phyloP scores from a whole-genome alignment of 2,113 vertebrate genomes.

The Patagioenas fasciata region DNA sequence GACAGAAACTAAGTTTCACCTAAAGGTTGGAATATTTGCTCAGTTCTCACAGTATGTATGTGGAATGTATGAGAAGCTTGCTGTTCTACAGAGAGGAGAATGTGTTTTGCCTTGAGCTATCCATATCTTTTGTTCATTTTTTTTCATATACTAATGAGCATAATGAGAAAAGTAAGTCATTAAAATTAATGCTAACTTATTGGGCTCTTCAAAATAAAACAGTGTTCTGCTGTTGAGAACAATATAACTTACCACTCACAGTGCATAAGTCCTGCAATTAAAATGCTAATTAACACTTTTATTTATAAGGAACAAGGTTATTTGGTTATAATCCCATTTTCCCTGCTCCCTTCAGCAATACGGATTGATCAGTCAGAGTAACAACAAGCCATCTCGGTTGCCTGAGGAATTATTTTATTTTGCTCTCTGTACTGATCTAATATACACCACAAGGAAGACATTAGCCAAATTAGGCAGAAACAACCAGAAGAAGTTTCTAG shows the following conservation, averaged over 20 bases:
- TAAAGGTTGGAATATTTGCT: neutral
- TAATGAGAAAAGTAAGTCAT: neutral
- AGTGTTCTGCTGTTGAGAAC: neutral
- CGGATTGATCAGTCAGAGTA: conserved; percentile 1
- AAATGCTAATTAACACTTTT: conserved; percentile 54
- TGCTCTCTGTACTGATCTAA: neutral
- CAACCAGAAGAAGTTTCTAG: neutral
- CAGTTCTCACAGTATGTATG: neutral
- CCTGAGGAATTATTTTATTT: conserved; percentile 32
- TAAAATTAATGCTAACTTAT: conserved; percentile 13
- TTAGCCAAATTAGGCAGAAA: neutral
- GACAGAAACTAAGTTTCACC: neutral
- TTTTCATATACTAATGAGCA: neutral
- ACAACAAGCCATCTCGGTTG: neutral
- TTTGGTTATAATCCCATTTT: conserved; percentile 53
- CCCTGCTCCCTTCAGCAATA: neutral
- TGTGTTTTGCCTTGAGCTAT: neutral
- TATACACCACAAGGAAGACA: neutral
- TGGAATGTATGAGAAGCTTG: neutral
- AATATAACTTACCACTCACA: neutral
- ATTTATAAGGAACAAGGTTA: conserved; percentile 35
- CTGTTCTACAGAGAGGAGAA: neutral
- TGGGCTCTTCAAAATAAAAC: conserved; percentile 9
- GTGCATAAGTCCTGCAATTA: conserved; percentile 13
- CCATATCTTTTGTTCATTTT: neutral